Evolutionary conservation across 2,888 invertebrate genomes (phyloP), one percentile per base, ranked within the genome.

Genomic region (Marasmarcha lunaedactyla): DNA sequence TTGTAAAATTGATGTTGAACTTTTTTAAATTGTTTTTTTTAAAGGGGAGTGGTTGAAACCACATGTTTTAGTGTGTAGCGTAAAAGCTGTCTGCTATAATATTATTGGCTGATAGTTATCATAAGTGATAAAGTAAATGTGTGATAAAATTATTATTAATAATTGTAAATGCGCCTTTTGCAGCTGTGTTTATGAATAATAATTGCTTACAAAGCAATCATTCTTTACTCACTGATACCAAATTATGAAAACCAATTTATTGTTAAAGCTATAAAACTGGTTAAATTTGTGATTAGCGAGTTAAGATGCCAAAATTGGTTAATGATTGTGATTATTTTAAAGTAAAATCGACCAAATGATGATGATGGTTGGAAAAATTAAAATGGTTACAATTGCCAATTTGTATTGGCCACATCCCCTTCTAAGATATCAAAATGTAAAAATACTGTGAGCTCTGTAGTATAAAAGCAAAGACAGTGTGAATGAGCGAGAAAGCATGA

Each of bases 1-100:
- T 67, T 78, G 71, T 76, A 68, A 72, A 74, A 63, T 59, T 59
- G 63, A 60, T 59, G 66, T 69, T 73, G 70, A 71, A 71, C 67
- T 59, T 53, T 55, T 56, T 55, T 60, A 55, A 30, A n/a, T 30
- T 30, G 30, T 53, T 57, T 55, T 58, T 68, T 69, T 66, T 61
- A 55, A 67, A 59, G 73, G 79, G 79, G 68, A 56, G 30, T 30
- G 30, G 30, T 30, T 11, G 30, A 3, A 11, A n/a, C 11, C n/a
- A 30, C n/a, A 30, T 7, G 30, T 30, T 30, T 4, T 30, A 30
- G 30, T 30, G 25, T 25, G 11, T 30, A 20, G 20, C 52, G 47
- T n/a, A 48, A 43, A 49, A 46, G 62, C 59, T 57, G 55, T 52
- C 51, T 49, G 57, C 61, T 57, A 46, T 39, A 39, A 42, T 43